Conservation (phyloP, 2,888 invertebrate genomes). For the Drosophila pseudotalamancana region DNA sequence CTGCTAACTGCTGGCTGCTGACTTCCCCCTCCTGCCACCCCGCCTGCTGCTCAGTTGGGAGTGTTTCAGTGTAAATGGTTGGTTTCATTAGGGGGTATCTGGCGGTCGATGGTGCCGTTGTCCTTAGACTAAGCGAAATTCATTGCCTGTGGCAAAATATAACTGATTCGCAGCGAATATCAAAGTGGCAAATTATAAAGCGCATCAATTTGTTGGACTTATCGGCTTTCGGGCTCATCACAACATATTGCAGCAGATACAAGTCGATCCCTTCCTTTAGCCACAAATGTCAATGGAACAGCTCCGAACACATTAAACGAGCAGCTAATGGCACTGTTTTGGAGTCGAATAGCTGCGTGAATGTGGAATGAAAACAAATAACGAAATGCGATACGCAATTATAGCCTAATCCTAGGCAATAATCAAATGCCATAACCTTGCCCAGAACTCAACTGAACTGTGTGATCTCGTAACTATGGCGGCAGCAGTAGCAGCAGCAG, state of each 20-base stretch:
- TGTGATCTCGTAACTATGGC: slow-evolving; percentile 44
- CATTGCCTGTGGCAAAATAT: slow-evolving; percentile 1
- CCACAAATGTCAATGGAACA: slow-evolving; percentile 7
- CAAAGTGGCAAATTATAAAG: slow-evolving; percentile 28
- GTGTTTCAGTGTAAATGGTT: slow-evolving; percentile 25
- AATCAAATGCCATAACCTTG: slow-evolving; percentile 71
- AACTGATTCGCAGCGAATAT: slow-evolving; percentile 23
- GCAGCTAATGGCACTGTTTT: slow-evolving; percentile 20
- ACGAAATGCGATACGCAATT: slow-evolving; percentile 72
- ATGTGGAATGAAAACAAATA: slow-evolving; percentile 66
- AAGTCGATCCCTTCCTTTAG: background rate
- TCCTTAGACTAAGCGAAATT: background rate
- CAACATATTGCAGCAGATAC: slow-evolving; percentile 34
- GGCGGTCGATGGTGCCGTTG: background rate
- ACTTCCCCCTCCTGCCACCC: too few relatives aligned
- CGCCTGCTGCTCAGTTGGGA: slow-evolving; percentile 1
- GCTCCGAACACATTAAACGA: slow-evolving; percentile 20
- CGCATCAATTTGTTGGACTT: slow-evolving; percentile 37
- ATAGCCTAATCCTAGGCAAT: slow-evolving; percentile 73
- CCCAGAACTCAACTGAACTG: slow-evolving; percentile 27
- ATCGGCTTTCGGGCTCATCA: slow-evolving; percentile 52
- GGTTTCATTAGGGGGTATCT: slow-evolving; percentile 44
- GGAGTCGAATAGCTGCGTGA: slow-evolving; percentile 1
- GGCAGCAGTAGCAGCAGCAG: slow-evolving; percentile 6
- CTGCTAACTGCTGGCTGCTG: too few relatives aligned